Percentiles rank a stretch among this genome's conserved stretches.
Conservation (phyloP, 2,113 vertebrate species). For the Puma concolor region DNA sequence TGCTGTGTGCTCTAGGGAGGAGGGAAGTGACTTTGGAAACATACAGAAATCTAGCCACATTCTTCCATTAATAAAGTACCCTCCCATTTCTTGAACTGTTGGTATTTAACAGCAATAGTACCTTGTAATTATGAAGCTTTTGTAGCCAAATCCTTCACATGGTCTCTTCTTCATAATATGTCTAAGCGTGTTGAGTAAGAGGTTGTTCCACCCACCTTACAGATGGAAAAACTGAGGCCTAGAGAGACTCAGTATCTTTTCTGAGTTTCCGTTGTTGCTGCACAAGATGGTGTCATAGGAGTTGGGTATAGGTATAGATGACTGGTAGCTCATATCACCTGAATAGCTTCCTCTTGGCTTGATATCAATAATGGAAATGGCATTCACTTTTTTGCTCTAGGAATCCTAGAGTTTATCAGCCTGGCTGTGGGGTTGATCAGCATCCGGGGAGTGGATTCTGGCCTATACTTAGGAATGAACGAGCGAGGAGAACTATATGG, state of each 20-base stretch:
- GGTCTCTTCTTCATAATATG: conserved; percentile 15
- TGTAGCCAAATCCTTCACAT: conserved; percentile 21
- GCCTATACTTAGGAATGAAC: conserved; percentile 99
- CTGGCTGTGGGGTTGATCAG: conserved; percentile 99
- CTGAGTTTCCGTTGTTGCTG: background rate
- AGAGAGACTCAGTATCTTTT: background rate
- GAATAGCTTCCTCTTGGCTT: background rate
- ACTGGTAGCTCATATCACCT: background rate
- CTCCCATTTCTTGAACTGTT: conserved; percentile 16
- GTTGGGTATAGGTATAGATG: background rate
- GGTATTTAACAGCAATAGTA: background rate
- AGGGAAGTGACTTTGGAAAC: conserved; percentile 18
- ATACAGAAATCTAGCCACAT: conserved; percentile 14
- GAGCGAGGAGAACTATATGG: conserved; percentile 98
- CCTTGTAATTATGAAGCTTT: conserved; percentile 17
- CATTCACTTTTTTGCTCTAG: conserved; percentile 83
- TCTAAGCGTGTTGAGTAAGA: background rate
- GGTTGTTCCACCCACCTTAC: background rate
- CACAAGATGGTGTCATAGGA: conserved; percentile 11
- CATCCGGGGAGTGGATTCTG: conserved; percentile 98
- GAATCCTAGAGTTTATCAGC: conserved; percentile 99
- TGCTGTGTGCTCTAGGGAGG: background rate
- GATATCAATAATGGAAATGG: conserved; percentile 23
- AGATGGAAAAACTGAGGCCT: conserved; percentile 8
- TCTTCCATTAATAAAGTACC: conserved; percentile 6